Evolutionary conservation across 2,888 invertebrate species (phyloP).

Genomic region (Scaptodrosophila latifasciaeformis): DNA sequence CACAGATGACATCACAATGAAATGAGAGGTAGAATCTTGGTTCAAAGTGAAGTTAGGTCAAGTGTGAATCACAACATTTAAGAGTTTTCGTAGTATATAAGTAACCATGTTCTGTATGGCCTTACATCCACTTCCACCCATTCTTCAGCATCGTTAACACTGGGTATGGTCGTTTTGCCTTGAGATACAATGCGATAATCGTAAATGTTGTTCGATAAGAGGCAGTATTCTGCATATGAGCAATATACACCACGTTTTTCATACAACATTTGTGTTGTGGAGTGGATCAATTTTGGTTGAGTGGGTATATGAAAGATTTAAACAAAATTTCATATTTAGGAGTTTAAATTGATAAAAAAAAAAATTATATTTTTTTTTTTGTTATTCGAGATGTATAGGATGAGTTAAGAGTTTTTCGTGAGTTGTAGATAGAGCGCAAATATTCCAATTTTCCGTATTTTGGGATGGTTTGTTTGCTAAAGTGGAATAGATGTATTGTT

Average conservation of each 20-base stretch:
- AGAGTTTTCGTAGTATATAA: slow-evolving; percentile 31
- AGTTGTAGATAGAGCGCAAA: too few species aligned
- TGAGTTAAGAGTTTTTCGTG: slow-evolving; percentile 36
- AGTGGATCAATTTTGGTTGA: too few species aligned
- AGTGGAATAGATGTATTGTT: not conserved
- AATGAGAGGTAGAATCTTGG: too few species aligned
- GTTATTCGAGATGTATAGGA: not conserved
- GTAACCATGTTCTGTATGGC: slow-evolving; percentile 68
- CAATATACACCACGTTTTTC: slow-evolving; percentile 10
- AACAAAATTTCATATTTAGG: slow-evolving; percentile 60
- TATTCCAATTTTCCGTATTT: slow-evolving; percentile 55
- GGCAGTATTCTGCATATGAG: slow-evolving; percentile 79
- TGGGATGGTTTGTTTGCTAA: slow-evolving; percentile 40
- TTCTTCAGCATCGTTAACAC: slow-evolving; percentile 94
- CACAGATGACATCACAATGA: too few species aligned
- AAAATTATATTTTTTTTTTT: too few species aligned
- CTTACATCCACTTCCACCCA: slow-evolving; percentile 88
- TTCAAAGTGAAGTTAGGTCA: too few species aligned
- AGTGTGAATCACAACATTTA: too few species aligned
- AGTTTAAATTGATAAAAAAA: too few species aligned
- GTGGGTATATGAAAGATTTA: slow-evolving; percentile 64
- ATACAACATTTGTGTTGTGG: too few species aligned
- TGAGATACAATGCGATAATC: slow-evolving; percentile 94
- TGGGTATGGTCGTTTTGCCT: slow-evolving; percentile 93
- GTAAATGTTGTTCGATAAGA: slow-evolving; percentile 85